Percentiles rank a stretch among this genome's conserved stretches.
Evolutionary conservation across 2,797 vertebrate genomes (phyloP).

Genomic region (Thalassophryne amazonica): DNA sequence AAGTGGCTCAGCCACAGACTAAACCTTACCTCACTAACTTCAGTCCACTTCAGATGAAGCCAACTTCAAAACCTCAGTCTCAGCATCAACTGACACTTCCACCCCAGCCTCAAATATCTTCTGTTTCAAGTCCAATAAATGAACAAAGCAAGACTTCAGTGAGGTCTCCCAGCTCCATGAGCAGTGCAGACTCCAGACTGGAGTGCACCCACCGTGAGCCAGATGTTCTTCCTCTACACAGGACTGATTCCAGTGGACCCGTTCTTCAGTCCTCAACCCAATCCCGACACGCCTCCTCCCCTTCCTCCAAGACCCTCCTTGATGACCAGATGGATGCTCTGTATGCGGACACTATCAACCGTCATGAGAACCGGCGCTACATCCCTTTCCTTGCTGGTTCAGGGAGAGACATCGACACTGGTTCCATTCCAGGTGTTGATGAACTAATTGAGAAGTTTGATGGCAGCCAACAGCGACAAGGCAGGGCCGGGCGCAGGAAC

Average conservation of each 20-base stretch:
- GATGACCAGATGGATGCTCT: conserved; percentile 90
- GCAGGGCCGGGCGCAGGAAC: conserved; percentile 85
- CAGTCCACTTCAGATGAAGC: conserved; percentile 41
- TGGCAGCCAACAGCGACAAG: conserved; percentile 80
- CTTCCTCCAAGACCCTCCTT: conserved; percentile 75
- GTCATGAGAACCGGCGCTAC: conserved; percentile 94
- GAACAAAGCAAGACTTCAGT: conserved; percentile 58
- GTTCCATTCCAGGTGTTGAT: conserved; percentile 87
- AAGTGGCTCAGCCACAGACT: conserved; percentile 42
- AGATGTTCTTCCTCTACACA: conserved; percentile 88
- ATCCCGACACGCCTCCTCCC: conserved; percentile 84
- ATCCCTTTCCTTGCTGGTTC: conserved; percentile 94
- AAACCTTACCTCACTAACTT: conserved; percentile 35
- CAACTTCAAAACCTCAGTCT: conserved; percentile 31
- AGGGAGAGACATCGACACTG: conserved; percentile 93
- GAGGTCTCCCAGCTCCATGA: conserved; percentile 61
- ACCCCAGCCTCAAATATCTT: conserved; percentile 48
- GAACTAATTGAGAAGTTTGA: conserved; percentile 95
- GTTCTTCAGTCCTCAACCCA: conserved; percentile 77
- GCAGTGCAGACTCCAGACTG: conserved; percentile 66
- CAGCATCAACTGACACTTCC: conserved; percentile 1
- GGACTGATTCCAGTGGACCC: conserved; percentile 85
- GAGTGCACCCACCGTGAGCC: conserved; percentile 80
- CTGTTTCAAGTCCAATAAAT: conserved; percentile 31
- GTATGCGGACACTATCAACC: conserved; percentile 89